Conservation (phyloP, 2,888 invertebrate genomes). For the Bhutanitis thaidina region DNA sequence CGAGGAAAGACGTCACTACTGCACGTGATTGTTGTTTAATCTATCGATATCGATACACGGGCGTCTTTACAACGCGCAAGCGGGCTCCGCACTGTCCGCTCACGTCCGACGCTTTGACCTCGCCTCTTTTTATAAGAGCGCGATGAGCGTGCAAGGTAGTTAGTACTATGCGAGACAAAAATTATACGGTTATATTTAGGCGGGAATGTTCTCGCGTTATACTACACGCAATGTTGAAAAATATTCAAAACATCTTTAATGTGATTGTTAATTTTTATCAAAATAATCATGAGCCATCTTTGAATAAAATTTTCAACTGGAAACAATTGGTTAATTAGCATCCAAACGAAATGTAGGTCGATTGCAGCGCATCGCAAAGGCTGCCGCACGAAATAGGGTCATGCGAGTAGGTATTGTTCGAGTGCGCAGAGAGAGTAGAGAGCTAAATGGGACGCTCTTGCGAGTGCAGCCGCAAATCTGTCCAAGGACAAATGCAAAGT, state of each 20-base stretch:
- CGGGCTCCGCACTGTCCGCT: constrained; percentile 67
- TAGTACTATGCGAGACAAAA: constrained; percentile 49
- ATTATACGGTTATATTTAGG: constrained; percentile 62
- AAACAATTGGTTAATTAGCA: constrained; percentile 41
- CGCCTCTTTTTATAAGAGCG: constrained; percentile 76
- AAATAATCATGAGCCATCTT: constrained; percentile 13
- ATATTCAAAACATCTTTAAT: constrained; percentile 24
- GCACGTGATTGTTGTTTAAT: constrained; percentile 62
- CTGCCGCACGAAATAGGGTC: constrained; percentile 52
- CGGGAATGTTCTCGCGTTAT: constrained; percentile 44
- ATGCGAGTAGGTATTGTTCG: constrained; percentile 49
- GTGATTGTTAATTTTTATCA: constrained; percentile 28
- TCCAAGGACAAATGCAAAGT: constrained; percentile 26
- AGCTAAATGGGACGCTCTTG: constrained; percentile 48
- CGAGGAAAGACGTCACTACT: constrained; percentile 60
- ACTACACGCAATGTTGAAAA: constrained; percentile 22
- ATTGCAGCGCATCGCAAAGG: constrained; percentile 48
- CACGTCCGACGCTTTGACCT: constrained; percentile 64
- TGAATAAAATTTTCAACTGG: neutral
- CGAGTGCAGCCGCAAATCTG: constrained; percentile 42
- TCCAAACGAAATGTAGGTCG: constrained; percentile 50
- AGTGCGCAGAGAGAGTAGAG: constrained; percentile 39
- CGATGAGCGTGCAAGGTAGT: constrained; percentile 69
- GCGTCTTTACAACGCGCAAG: constrained; percentile 70
- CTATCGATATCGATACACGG: constrained; percentile 59